phyloP scores from a whole-genome alignment of 2,888 invertebrate species.

The Drosophila pegasa region DNA sequence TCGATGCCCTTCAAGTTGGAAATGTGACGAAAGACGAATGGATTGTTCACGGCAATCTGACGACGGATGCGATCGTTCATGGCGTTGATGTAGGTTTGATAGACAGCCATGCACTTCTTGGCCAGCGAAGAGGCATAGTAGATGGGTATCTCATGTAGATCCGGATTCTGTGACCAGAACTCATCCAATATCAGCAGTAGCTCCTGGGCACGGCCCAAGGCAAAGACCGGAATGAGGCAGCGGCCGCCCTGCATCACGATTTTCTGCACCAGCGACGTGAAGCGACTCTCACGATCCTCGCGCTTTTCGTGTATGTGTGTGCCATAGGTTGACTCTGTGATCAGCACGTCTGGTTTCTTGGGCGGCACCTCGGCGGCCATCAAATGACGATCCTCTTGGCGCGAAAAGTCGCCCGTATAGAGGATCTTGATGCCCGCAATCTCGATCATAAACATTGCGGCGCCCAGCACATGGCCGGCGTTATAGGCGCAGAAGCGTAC shows the following conservation, averaged over 20 bases:
- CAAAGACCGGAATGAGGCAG: conserved; percentile 99
- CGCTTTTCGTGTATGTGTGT: conserved; percentile 99
- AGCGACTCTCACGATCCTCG: conserved; percentile 97
- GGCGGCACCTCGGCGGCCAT: conserved; percentile 99
- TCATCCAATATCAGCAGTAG: conserved; percentile 97
- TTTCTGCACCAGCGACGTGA: conserved; percentile 96
- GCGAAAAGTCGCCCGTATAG: conserved; percentile 99
- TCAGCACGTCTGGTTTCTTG: conserved; percentile 97
- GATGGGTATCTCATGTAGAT: conserved; percentile 98
- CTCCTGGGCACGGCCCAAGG: conserved; percentile 98
- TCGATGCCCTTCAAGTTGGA: conserved; percentile 97
- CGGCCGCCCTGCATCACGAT: conserved; percentile 98
- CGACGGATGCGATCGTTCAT: conserved; percentile 99
- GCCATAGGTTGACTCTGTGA: conserved; percentile 99
- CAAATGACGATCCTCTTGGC: conserved; percentile 99
- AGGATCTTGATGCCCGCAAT: conserved; percentile 98
- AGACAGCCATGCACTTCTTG: conserved; percentile 99
- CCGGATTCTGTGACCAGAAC: conserved; percentile 94
- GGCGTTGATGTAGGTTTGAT: conserved; percentile 99
- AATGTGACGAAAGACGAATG: conserved; percentile 99
- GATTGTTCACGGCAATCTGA: conserved; percentile 99
- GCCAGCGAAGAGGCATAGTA: conserved; percentile 99
- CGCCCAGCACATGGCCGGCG: conserved; percentile 99
- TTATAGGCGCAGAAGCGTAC: conserved; percentile 99
- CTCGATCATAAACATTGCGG: conserved; percentile 99